Evolutionary conservation across 2,888 invertebrate genomes (phyloP).

Genomic region (Dicyrtomina minuta): DNA sequence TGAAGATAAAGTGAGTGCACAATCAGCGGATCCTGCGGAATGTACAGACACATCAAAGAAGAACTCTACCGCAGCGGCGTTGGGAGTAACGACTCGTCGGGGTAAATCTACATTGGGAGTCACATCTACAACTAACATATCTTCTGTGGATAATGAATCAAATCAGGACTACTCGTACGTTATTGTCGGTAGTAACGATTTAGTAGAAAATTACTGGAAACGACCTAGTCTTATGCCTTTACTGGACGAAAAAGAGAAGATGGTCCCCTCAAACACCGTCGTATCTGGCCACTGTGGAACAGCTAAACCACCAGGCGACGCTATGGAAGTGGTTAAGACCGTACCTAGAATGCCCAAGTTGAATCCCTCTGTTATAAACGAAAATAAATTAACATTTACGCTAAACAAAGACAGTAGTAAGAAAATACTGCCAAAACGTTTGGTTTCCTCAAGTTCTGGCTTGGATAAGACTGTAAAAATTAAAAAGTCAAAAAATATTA

Average conservation of each 20-base stretch:
- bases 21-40: not conserved
- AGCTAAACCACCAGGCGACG: conserved; percentile 29
- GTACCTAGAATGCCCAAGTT: conserved; percentile 20
- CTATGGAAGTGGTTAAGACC: conserved; percentile 34
- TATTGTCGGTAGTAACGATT: conserved; percentile 41
- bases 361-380: conserved; percentile 7
- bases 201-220: conserved; percentile 56
- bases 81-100: conserved; percentile 26
- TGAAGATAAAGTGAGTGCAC: conserved; percentile 47
- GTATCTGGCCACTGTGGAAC: conserved; percentile 7
- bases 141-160: conserved; percentile 17
- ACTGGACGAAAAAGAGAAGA: conserved; percentile 12
- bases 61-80: not conserved
- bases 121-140: not conserved
- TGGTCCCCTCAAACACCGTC: not conserved
- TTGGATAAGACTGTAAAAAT: conserved; percentile 27
- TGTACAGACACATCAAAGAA: conserved; percentile 2
- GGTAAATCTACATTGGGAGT: conserved; percentile 22
- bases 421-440: conserved; percentile 6
- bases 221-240: conserved; percentile 45
- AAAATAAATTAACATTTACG: conserved; percentile 5
- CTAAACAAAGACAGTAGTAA: conserved; percentile 18
- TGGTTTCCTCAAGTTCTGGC: conserved; percentile 15
- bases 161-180: conserved; percentile 42
- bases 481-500: conserved; percentile 30